phyloP scores from a whole-genome alignment of 2,888 invertebrate genomes.

The Odontocolon sp. region DNA sequence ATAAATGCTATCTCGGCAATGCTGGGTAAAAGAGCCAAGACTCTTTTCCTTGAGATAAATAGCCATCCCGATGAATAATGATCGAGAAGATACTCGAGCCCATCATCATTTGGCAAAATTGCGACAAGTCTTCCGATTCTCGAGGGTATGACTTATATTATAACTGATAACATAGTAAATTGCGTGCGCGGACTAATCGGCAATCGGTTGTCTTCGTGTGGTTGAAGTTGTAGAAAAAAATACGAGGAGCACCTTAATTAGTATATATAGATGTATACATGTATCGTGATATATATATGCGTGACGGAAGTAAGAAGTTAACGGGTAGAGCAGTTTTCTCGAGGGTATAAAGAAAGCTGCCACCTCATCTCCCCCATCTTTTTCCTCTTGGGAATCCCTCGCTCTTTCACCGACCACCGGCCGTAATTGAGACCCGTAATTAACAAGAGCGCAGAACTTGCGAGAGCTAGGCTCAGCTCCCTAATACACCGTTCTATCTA shows the following conservation, averaged over 20 bases:
- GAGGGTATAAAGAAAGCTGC: background rate
- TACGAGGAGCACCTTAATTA: too few relatives aligned
- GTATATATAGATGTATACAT: too few relatives aligned
- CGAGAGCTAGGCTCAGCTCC: background rate
- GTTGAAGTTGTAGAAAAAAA: background rate
- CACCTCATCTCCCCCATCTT: background rate
- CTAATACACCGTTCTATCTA: conserved; percentile 13
- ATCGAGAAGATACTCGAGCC: background rate
- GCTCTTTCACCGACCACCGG: conserved; percentile 10
- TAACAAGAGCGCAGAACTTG: conserved; percentile 27
- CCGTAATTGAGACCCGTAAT: conserved; percentile 45
- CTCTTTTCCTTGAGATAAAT: conserved; percentile 1
- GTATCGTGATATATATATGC: too few relatives aligned
- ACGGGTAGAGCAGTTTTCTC: background rate
- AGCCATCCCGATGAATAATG: conserved; percentile 4
- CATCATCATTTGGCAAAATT: background rate
- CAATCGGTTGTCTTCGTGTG: background rate
- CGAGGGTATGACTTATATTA: background rate
- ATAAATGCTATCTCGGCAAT: background rate
- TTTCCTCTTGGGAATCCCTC: conserved; percentile 12
- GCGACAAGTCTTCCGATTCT: background rate
- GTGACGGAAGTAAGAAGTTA: background rate
- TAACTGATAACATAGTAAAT: background rate
- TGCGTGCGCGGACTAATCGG: background rate
- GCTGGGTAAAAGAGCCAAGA: background rate